Evolutionary conservation across 1,140 invertebrate genomes (phyloP).

Genomic region (Pseudobourletiella spinata): DNA sequence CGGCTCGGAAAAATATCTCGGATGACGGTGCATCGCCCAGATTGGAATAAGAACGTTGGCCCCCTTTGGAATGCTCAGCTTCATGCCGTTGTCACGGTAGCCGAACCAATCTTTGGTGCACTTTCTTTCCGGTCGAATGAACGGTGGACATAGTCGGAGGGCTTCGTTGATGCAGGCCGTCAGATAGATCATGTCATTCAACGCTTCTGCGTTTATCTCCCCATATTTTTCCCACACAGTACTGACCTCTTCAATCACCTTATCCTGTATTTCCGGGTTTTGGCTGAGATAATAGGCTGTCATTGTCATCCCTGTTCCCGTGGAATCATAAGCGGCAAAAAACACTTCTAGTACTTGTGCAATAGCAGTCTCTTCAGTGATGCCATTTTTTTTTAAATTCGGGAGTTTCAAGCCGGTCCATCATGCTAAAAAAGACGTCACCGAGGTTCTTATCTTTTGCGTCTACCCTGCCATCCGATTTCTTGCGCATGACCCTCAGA

Average conservation of each 20-base stretch:
- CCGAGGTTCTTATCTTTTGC: slow-evolving; percentile 8
- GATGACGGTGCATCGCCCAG: slow-evolving; percentile 57
- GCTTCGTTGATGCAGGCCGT: slow-evolving; percentile 35
- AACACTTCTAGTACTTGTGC: slow-evolving; percentile 14
- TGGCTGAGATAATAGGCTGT: slow-evolving; percentile 7
- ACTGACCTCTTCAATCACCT: slow-evolving; percentile 48
- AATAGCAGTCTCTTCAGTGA: slow-evolving; percentile 7
- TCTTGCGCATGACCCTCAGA: neutral
- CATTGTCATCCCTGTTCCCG: slow-evolving; percentile 15
- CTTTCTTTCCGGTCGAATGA: slow-evolving; percentile 26
- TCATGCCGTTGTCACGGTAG: neutral
- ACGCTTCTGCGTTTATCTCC: slow-evolving; percentile 38
- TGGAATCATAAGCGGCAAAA: slow-evolving; percentile 10
- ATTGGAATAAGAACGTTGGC: slow-evolving; percentile 12
- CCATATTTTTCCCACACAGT: slow-evolving; percentile 37
- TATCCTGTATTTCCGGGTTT: slow-evolving; percentile 49
- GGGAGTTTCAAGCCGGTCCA: slow-evolving; percentile 12
- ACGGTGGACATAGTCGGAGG: slow-evolving; percentile 22
- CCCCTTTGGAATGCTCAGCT: slow-evolving; percentile 23
- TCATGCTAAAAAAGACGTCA: slow-evolving; percentile 13
- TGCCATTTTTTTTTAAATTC: slow-evolving; percentile 15
- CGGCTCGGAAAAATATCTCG: slow-evolving; percentile 71
- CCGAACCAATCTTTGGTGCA: slow-evolving; percentile 32
- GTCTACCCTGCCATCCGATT: neutral
- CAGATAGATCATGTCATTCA: slow-evolving; percentile 36